phyloP scores from a whole-genome alignment of 2,797 vertebrate genomes.

The Hephaestus fuliginosus region DNA sequence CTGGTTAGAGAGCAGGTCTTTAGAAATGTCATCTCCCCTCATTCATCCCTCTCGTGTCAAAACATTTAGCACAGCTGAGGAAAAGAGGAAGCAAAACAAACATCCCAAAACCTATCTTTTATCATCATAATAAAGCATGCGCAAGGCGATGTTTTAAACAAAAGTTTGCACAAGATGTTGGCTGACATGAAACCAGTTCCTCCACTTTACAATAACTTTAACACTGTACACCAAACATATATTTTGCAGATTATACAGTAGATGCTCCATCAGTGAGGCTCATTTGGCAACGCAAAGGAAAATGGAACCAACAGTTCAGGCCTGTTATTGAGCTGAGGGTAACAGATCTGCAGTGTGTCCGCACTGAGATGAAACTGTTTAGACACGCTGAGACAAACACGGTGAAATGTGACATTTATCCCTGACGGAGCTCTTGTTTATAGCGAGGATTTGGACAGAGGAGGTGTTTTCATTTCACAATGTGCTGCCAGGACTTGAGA shows the following conservation, averaged over 20 bases:
- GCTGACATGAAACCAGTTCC: constrained; percentile 25
- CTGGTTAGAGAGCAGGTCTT: not conserved
- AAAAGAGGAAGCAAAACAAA: constrained; percentile 61
- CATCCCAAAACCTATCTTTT: constrained; percentile 32
- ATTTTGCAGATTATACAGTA: constrained; percentile 72
- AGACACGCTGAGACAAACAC: constrained; percentile 75
- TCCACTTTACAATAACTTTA: constrained; percentile 35
- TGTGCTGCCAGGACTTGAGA: constrained; percentile 46
- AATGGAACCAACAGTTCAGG: constrained; percentile 55
- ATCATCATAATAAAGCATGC: constrained; percentile 47
- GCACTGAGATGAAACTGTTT: constrained; percentile 62
- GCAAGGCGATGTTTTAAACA: constrained; percentile 30
- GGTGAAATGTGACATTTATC: constrained; percentile 66
- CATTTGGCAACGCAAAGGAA: constrained; percentile 39
- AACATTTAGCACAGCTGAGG: constrained; percentile 41
- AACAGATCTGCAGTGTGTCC: constrained; percentile 54
- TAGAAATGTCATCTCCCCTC: constrained; percentile 4
- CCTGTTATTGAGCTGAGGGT: constrained; percentile 50
- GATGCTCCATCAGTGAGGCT: constrained; percentile 23
- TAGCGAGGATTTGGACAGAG: constrained; percentile 59
- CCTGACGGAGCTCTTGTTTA: constrained; percentile 70
- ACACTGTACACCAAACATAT: constrained; percentile 50
- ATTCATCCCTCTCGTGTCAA: constrained; percentile 36
- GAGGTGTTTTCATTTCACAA: constrained; percentile 71
- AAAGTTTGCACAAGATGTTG: constrained; percentile 48